A percentile compares a stretch with the other conserved stretches of the same genome.
Conservation (phyloP, 2,797 vertebrate genomes). For the Cephalopachus bancanus region DNA sequence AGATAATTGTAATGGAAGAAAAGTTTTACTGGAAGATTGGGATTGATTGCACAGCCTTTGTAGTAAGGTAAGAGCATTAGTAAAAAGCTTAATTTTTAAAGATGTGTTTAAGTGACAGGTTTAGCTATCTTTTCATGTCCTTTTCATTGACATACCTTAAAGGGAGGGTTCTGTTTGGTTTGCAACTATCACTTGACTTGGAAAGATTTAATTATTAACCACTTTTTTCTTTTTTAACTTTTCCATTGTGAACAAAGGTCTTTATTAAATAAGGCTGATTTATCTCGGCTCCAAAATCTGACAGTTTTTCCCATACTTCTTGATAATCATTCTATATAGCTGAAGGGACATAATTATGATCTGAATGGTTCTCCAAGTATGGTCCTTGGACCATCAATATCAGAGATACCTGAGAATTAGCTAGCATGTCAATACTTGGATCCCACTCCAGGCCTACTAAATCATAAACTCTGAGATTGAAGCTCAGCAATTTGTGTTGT, state of each 20-base stretch:
- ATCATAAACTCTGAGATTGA: not conserved
- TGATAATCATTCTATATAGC: conserved; percentile 57
- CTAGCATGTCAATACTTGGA: conserved; percentile 1
- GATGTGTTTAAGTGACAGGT: not conserved
- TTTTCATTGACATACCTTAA: not conserved
- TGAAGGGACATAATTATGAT: not conserved
- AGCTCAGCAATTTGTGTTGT: not conserved
- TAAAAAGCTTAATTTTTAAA: not conserved
- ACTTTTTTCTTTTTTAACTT: not conserved
- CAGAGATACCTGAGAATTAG: not conserved
- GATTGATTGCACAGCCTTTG: not conserved
- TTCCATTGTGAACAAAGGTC: not conserved
- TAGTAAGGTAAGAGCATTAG: not conserved
- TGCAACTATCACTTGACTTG: not conserved
- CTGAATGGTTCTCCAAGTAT: not conserved
- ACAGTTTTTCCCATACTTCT: conserved; percentile 36
- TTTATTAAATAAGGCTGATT: conserved; percentile 42
- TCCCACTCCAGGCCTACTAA: not conserved
- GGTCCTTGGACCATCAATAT: not conserved
- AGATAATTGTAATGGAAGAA: not conserved
- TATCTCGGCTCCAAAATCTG: not conserved
- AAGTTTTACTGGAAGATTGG: not conserved
- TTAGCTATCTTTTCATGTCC: not conserved
- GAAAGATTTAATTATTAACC: conserved; percentile 19
- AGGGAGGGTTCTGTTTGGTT: not conserved